A percentile compares a stretch with the other conserved stretches of the same genome.
phyloP scores from a whole-genome alignment of 2,113 vertebrate species.

The Gila orcuttii region DNA sequence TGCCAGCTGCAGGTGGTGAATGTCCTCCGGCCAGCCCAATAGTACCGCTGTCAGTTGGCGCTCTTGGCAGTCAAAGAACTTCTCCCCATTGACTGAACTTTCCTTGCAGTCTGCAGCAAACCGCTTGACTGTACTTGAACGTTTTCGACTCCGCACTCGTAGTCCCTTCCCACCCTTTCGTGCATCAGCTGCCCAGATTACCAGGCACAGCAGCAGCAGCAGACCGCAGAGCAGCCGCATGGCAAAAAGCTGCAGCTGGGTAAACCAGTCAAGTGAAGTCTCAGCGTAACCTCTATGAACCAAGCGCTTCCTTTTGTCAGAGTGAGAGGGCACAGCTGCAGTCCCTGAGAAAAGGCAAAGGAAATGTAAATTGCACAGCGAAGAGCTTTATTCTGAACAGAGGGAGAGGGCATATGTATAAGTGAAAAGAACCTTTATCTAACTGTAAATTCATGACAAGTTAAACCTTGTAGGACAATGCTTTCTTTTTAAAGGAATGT shows the following conservation, averaged over 20 bases:
- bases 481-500: neutral
- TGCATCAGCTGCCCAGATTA: slow-evolving; percentile 72
- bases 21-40: slow-evolving; percentile 86
- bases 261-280: slow-evolving; percentile 41
- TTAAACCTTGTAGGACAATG: neutral
- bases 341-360: slow-evolving; percentile 63
- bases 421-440: neutral
- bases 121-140: slow-evolving; percentile 77
- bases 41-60: slow-evolving; percentile 82
- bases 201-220: slow-evolving; percentile 79
- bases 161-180: slow-evolving; percentile 70
- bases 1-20: slow-evolving; percentile 89
- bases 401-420: neutral
- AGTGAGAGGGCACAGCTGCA: slow-evolving; percentile 72
- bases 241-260: slow-evolving; percentile 70
- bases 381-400: neutral
- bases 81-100: slow-evolving; percentile 86
- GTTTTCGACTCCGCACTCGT: slow-evolving; percentile 65
- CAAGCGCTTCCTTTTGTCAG: slow-evolving; percentile 60
- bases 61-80: slow-evolving; percentile 93
- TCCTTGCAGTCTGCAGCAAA: slow-evolving; percentile 83
- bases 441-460: neutral
- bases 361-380: neutral
- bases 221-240: slow-evolving; percentile 82
- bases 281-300: slow-evolving; percentile 61